Evolutionary conservation across 2,797 vertebrate genomes (phyloP), one percentile per base, ranked within the genome.

Genomic region (Chaetophractus vellerosus): DNA sequence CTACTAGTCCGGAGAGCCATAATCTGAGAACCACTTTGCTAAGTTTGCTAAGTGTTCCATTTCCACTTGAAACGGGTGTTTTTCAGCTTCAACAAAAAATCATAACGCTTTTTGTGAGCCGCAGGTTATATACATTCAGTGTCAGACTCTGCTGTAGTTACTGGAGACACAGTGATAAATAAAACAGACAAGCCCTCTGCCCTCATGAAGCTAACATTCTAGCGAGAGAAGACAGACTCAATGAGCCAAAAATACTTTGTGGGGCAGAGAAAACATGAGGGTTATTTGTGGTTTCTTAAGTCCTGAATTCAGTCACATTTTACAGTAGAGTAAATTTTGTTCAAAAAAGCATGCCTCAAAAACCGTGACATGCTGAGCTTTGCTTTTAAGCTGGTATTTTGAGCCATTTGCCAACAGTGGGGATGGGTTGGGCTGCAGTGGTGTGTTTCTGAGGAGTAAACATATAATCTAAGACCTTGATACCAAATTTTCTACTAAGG

Each of bases 301-400:
- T 61, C 28, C 33, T 12, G 36, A 36, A 33, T n/a, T 69, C 21
- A 26, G 45, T 72, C 41, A 18, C 11, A 59, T 83, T n/a, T n/a
- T 18, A 6, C n/a, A 16, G 45, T n/a, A 68, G 66, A 31, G 10
- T 48, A 63, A 91, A 11, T 50, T 48, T 68, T 80, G 4, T 85
- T 93, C 38, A 38, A 57, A 23, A 66, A 72, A 33, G 0, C 0
- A 11, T 82, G 36, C n/a, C 16, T 81, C 52, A 66, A 48, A 6
- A 59, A 57, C 36, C 76, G 31, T 61, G 26, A 72, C 50, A 33
- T 21, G 6, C 23, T 76, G 61, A 59, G 16, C 48, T 88, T 88
- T 55, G 48, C 16, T 45, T 90, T 92, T 90, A 84, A 82, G 59
- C 93, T 21, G n/a, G 31, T 41, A 45, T 28, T 72, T 55, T 55